Percentiles rank a stretch among this genome's conserved stretches.
These are phyloP conservation scores for Limonius californicus DNA, from an alignment of 1,140 invertebrate genomes.

Conservation along the genomic window DNA sequence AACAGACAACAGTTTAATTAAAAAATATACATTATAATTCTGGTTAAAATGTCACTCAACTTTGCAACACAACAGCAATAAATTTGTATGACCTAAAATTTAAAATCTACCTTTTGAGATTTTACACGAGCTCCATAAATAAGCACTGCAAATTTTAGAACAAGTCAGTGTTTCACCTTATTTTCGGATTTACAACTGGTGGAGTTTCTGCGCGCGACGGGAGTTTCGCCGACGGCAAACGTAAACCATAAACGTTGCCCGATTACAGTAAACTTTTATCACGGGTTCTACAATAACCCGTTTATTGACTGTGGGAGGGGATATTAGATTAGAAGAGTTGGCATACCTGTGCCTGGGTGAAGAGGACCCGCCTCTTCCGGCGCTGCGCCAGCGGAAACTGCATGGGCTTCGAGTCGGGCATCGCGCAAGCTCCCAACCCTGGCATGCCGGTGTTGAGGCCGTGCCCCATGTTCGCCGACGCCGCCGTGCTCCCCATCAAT, in stretches of 20 bases:
- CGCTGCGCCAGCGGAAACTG: conserved; percentile 87
- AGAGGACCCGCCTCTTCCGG: conserved; percentile 93
- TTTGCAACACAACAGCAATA: too few species aligned
- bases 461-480: conserved; percentile 75
- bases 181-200: too few species aligned
- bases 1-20: too few species aligned
- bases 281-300: neutral
- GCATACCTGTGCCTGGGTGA: conserved; percentile 90
- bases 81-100: too few species aligned
- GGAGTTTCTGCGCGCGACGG: too few species aligned
- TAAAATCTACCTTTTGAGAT: too few species aligned
- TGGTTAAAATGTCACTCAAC: too few species aligned
- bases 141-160: too few species aligned
- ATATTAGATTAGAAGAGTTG: neutral
- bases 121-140: too few species aligned
- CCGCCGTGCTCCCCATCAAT: conserved; percentile 78
- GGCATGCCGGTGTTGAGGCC: conserved; percentile 79
- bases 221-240: neutral
- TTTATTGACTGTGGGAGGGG: conserved; percentile 2
- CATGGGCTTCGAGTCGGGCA: conserved; percentile 80
- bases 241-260: neutral
- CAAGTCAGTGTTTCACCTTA: too few species aligned
- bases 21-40: too few species aligned
- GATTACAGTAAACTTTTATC: conserved; percentile 10
- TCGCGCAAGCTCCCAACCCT: conserved; percentile 68